Evolutionary conservation across 2,797 vertebrate species (phyloP).

Genomic region (Lutjanus campechanus): DNA sequence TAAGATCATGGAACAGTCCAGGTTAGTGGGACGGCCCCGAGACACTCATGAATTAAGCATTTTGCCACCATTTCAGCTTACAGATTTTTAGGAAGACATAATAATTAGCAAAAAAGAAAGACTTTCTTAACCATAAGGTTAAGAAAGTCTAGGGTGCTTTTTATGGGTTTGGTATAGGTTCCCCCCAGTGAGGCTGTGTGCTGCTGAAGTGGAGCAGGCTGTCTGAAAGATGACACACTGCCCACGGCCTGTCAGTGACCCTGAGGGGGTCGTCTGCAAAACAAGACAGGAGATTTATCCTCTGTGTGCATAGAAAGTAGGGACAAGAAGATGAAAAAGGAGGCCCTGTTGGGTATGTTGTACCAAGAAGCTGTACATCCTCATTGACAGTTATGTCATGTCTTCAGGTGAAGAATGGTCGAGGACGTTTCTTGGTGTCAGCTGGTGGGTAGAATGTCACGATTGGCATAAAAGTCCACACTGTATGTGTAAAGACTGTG

Average conservation of each 20-base stretch:
- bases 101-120: no score
- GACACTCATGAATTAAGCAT: no score
- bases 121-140: no score
- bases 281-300: neutral
- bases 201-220: no score
- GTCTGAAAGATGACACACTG: neutral
- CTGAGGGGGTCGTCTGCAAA: neutral
- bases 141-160: no score
- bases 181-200: no score
- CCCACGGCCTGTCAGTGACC: neutral
- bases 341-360: neutral
- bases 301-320: neutral
- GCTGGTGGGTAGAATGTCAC: neutral
- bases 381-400: neutral
- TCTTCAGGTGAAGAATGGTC: neutral
- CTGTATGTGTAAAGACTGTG: neutral
- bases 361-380: neutral
- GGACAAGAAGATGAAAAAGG: neutral
- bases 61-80: no score
- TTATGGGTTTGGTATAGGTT: no score
- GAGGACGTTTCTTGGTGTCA: no score
- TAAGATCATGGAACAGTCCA: no score
- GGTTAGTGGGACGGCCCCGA: no score
- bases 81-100: no score
- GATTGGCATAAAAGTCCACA: slow-evolving; percentile 1